Conservation (phyloP, 2,113 vertebrate genomes). For the Colossoma macropomum region DNA sequence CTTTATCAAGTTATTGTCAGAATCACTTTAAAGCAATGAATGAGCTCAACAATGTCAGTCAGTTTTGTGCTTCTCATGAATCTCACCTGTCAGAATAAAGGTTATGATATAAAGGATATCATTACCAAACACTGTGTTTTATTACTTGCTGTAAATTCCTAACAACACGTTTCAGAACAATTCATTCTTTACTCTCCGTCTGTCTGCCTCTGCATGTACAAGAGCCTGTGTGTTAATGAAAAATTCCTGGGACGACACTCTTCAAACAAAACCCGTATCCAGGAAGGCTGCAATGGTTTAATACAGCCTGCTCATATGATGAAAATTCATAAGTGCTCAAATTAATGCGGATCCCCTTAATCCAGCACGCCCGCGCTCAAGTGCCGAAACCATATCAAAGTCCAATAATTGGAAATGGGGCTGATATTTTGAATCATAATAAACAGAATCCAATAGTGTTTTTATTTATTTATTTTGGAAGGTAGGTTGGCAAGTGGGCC, state of each 20-base stretch:
- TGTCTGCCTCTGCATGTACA: not conserved
- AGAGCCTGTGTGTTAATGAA: not conserved
- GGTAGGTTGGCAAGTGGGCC: not conserved
- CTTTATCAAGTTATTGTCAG: not conserved
- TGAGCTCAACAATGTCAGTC: not conserved
- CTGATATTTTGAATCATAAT: constrained; percentile 50
- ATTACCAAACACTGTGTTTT: not conserved
- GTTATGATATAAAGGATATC: constrained; percentile 6
- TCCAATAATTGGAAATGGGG: constrained; percentile 32
- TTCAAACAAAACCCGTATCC: constrained; percentile 39
- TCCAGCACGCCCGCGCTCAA: constrained; percentile 51
- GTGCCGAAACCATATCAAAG: constrained; percentile 35
- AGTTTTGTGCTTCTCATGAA: not conserved
- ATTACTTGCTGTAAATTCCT: not conserved
- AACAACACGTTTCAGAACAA: too few relatives aligned
- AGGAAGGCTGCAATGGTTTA: constrained; percentile 10
- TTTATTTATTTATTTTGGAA: constrained; percentile 33
- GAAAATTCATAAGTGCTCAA: constrained; percentile 59
- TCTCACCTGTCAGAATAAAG: constrained; percentile 13
- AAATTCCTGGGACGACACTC: constrained; percentile 41
- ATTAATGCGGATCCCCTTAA: constrained; percentile 60
- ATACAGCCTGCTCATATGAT: constrained; percentile 46
- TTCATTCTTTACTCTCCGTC: not conserved
- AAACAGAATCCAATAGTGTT: constrained; percentile 43
- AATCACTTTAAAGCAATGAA: constrained; percentile 3